Conservation (phyloP, 2,113 vertebrate species). For the Dasypus novemcinctus region DNA sequence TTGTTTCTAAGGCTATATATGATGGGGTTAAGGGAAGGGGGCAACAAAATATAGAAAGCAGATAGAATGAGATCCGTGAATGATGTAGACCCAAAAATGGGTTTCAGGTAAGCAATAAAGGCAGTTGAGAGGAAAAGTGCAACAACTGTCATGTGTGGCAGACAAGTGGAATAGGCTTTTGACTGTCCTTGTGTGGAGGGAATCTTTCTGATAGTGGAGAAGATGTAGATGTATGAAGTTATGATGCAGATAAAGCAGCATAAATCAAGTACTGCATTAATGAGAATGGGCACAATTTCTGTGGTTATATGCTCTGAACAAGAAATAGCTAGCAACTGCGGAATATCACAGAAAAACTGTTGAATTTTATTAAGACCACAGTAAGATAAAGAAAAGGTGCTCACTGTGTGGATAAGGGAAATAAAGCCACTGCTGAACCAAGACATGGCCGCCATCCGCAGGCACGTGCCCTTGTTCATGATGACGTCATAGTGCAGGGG, state of each 20-base stretch:
- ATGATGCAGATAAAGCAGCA: no score
- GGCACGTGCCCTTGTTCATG: no score
- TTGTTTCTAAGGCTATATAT: not conserved
- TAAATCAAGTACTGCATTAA: no score
- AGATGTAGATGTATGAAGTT: no score
- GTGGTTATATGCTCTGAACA: not conserved
- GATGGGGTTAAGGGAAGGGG: not conserved
- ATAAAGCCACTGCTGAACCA: not conserved
- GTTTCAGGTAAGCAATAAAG: not conserved
- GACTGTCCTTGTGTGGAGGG: no score
- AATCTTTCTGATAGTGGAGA: no score
- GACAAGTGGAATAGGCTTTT: no score
- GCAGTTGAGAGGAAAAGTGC: no score
- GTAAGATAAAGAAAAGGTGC: no score
- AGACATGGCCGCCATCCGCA: not conserved
- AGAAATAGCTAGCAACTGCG: not conserved
- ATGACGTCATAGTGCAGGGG: no score
- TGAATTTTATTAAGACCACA: no score
- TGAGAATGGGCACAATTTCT: not conserved
- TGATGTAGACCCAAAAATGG: not conserved
- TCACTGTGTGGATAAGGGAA: not conserved
- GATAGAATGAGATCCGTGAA: not conserved
- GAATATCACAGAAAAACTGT: constrained; percentile 9
- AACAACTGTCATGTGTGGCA: no score
- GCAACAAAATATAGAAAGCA: not conserved